These are phyloP conservation scores for Selenia dentaria DNA, from an alignment of 2,888 invertebrate genomes.

Conservation along the genomic window DNA sequence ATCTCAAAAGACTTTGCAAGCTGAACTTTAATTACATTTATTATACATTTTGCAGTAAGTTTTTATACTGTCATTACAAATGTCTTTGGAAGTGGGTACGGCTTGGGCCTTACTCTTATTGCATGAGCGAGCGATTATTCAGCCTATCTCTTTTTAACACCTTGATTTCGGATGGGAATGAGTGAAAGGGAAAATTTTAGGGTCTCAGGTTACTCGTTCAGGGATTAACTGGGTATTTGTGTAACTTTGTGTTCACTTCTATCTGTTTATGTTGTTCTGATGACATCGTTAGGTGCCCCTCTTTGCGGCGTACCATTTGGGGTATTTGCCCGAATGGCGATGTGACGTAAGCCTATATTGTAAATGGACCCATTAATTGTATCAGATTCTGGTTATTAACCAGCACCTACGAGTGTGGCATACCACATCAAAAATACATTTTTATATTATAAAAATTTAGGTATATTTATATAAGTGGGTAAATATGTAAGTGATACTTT, in stretches of 20 bases:
- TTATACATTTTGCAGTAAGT: too few relatives aligned
- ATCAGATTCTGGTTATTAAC: not conserved
- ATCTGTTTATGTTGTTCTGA: constrained; percentile 36
- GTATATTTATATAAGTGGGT: too few relatives aligned
- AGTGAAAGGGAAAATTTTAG: constrained; percentile 16
- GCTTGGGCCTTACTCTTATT: constrained; percentile 19
- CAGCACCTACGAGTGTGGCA: too few relatives aligned
- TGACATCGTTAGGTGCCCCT: constrained; percentile 29
- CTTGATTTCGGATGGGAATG: constrained; percentile 8
- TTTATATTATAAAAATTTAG: too few relatives aligned
- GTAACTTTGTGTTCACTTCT: constrained; percentile 32
- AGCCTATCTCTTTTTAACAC: constrained; percentile 21
- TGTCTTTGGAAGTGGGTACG: constrained; percentile 20
- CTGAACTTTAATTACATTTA: too few relatives aligned
- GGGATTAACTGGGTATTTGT: constrained; percentile 35
- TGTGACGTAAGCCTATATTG: constrained; percentile 3
- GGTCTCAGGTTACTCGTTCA: constrained; percentile 27
- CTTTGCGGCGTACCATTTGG: constrained; percentile 21
- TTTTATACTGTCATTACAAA: constrained; percentile 8
- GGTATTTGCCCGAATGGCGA: constrained; percentile 11
- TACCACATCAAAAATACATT: too few relatives aligned
- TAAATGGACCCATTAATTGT: not conserved
- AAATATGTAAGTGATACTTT: too few relatives aligned
- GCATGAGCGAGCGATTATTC: constrained; percentile 22
- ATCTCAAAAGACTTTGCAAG: too few relatives aligned